These are phyloP conservation scores for Ia io DNA, from an alignment of 2,113 vertebrate species.

Conservation along the genomic window DNA sequence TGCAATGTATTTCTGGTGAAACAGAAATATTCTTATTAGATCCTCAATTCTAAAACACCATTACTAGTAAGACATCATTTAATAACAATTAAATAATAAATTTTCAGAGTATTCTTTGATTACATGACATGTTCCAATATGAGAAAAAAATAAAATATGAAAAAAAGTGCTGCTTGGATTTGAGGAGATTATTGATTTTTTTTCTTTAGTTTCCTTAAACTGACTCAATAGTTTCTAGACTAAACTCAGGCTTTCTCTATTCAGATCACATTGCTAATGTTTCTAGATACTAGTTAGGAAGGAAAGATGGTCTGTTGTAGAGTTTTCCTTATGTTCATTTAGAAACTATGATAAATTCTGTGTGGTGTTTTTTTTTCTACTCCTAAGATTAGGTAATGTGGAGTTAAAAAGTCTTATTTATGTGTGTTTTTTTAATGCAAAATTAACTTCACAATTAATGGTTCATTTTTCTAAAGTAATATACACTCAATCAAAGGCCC, in stretches of 20 bases:
- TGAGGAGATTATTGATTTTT: not conserved
- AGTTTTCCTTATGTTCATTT: not conserved
- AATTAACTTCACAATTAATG: not conserved
- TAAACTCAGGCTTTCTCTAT: not conserved
- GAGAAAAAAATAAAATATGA: not conserved
- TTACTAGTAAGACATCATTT: not conserved
- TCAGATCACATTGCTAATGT: not conserved
- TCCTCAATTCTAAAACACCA: not conserved
- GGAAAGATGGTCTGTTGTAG: not conserved
- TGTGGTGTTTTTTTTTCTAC: not conserved
- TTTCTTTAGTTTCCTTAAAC: not conserved
- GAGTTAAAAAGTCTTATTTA: not conserved
- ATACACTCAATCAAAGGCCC: not conserved
- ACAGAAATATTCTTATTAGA: too few species aligned
- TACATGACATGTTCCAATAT: not conserved
- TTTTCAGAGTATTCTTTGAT: not conserved
- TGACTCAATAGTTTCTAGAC: not conserved
- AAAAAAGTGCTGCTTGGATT: not conserved
- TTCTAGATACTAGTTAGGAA: not conserved
- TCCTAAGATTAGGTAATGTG: not conserved
- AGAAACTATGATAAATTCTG: not conserved
- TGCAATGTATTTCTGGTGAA: not conserved
- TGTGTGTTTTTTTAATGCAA: not conserved
- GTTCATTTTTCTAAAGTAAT: not conserved
- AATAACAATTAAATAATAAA: not conserved